These are phyloP conservation scores for Oncopodura yosiiana DNA, from an alignment of 1,140 invertebrate species.

Conservation along the genomic window DNA sequence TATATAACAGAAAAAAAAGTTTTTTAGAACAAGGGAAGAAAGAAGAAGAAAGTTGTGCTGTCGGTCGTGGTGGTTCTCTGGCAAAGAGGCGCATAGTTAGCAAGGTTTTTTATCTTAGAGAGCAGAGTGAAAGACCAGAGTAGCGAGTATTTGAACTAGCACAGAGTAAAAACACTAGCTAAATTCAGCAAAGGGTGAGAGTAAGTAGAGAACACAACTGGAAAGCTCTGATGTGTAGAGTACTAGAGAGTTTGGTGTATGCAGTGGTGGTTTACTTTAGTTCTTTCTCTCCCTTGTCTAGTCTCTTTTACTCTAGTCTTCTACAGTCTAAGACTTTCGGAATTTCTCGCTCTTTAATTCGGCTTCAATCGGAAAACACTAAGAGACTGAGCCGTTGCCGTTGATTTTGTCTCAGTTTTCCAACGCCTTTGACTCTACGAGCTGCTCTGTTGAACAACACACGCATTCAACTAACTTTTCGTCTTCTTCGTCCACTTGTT, in stretches of 20 bases:
- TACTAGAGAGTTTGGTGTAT: not conserved
- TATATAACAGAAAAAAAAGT: too few relatives aligned
- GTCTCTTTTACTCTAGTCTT: not conserved
- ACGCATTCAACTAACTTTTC: too few relatives aligned
- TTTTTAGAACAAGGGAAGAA: too few relatives aligned
- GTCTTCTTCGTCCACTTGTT: constrained; percentile 30
- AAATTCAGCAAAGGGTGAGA: not conserved
- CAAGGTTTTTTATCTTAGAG: too few relatives aligned
- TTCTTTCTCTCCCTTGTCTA: not conserved
- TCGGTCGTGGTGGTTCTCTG: too few relatives aligned
- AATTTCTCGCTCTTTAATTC: not conserved
- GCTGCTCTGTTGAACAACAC: constrained; percentile 20
- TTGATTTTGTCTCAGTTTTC: constrained; percentile 32
- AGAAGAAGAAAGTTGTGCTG: too few relatives aligned
- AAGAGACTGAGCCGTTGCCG: constrained; percentile 18
- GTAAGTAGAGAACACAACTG: not conserved
- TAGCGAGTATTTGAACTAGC: too few relatives aligned
- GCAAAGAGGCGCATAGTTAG: too few relatives aligned
- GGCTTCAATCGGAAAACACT: constrained; percentile 1
- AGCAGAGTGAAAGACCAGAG: too few relatives aligned
- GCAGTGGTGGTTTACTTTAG: not conserved
- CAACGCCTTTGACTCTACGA: constrained; percentile 27
- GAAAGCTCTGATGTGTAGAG: not conserved
- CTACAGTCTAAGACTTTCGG: constrained; percentile 13
- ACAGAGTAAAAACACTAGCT: too few relatives aligned